These are phyloP conservation scores for Thera obeliscata DNA, from an alignment of 2,888 invertebrate species.

Conservation along the genomic window DNA sequence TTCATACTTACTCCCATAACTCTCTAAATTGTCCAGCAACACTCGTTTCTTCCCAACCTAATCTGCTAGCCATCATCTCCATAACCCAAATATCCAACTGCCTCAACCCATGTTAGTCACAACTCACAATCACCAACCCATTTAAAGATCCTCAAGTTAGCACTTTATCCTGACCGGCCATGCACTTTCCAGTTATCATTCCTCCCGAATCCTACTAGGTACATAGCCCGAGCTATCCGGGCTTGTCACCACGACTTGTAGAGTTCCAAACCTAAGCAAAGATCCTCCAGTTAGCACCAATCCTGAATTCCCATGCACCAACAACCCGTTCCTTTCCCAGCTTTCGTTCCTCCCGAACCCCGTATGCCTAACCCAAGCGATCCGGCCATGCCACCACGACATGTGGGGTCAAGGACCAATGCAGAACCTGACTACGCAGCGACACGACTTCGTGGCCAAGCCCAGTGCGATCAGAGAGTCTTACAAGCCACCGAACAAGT, in stretches of 20 bases:
- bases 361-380: conserved; percentile 80
- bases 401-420: conserved; percentile 87
- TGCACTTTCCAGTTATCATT: conserved; percentile 73
- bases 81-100: too few relatives aligned
- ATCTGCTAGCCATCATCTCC: too few relatives aligned
- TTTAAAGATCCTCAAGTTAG: too few relatives aligned
- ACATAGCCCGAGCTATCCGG: conserved; percentile 83
- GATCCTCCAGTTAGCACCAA: neutral
- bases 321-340: conserved; percentile 48
- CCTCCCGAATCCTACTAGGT: conserved; percentile 81
- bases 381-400: conserved; percentile 86
- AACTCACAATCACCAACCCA: too few relatives aligned
- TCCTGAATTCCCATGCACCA: neutral
- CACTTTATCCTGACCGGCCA: neutral
- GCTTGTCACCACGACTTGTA: conserved; percentile 86
- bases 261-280: conserved; percentile 51
- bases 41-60: too few relatives aligned
- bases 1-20: too few relatives aligned
- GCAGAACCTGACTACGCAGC: conserved; percentile 89
- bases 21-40: too few relatives aligned
- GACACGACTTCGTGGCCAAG: conserved; percentile 89
- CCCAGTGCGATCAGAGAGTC: conserved; percentile 71
- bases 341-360: conserved; percentile 85
- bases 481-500: conserved; percentile 62
- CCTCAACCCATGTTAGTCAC: too few relatives aligned